Evolutionary conservation across 2,888 invertebrate genomes (phyloP).

Genomic region (Melikaiella ostensackeni): DNA sequence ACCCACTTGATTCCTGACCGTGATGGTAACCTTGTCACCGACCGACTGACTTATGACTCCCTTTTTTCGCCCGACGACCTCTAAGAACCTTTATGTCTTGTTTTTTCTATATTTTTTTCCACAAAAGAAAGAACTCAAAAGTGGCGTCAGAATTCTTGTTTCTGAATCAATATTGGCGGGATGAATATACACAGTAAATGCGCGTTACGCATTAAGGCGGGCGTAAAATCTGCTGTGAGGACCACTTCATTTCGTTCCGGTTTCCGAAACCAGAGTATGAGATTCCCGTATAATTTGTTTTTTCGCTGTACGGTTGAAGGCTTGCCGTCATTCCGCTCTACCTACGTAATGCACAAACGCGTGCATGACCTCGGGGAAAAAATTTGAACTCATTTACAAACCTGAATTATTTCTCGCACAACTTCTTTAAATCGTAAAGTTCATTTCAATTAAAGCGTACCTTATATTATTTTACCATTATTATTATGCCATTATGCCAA

Average conservation of each 20-base stretch:
- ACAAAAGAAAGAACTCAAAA: background rate
- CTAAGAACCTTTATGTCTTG: background rate
- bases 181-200: background rate
- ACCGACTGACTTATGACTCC: background rate
- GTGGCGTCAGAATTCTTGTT: background rate
- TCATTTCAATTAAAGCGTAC: background rate
- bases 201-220: background rate
- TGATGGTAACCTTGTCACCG: background rate
- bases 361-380: conserved; percentile 9
- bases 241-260: conserved; percentile 11
- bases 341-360: conserved; percentile 4
- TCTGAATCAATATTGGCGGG: background rate
- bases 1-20: conserved; percentile 51
- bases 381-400: background rate
- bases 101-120: background rate
- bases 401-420: background rate
- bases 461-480: too few species aligned
- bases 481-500: too few species aligned
- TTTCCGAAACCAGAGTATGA: conserved; percentile 12
- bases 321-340: background rate
- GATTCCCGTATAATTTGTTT: background rate
- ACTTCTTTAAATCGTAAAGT: conserved; percentile 11
- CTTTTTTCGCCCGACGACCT: background rate
- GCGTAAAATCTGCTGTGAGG: background rate
- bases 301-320: conserved; percentile 11